Evolutionary conservation across 2,888 invertebrate genomes (phyloP).

Genomic region (Ornithoptera alexandrae): DNA sequence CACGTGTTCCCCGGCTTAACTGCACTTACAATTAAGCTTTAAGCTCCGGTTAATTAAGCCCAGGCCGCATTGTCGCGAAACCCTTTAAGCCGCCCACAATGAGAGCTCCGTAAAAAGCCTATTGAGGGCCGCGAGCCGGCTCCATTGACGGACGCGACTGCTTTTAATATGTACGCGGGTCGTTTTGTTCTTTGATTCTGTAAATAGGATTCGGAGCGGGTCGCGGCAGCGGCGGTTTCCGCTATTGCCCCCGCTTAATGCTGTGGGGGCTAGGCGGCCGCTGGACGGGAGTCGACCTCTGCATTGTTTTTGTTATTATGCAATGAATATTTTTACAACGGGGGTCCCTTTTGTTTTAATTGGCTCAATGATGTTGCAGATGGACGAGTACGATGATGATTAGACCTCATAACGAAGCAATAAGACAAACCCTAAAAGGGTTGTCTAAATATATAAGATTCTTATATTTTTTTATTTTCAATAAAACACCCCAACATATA

Average conservation of each 20-base stretch:
- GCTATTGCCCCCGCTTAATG: slow-evolving; percentile 43
- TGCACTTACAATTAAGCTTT: slow-evolving; percentile 77
- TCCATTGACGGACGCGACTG: slow-evolving; percentile 51
- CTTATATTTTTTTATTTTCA: too few species aligned
- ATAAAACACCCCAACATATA: too few species aligned
- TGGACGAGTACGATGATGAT: too few species aligned
- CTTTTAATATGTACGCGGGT: slow-evolving; percentile 47
- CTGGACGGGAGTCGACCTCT: slow-evolving; percentile 12
- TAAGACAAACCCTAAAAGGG: too few species aligned
- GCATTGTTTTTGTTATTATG: slow-evolving; percentile 3
- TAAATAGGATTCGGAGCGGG: slow-evolving; percentile 48
- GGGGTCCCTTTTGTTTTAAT: background rate
- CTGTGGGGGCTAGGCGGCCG: slow-evolving; percentile 1
- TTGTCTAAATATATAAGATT: too few species aligned
- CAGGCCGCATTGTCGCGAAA: slow-evolving; percentile 68
- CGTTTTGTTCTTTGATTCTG: slow-evolving; percentile 42
- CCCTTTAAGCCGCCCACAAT: slow-evolving; percentile 72
- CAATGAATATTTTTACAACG: slow-evolving; percentile 4
- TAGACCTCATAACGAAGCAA: too few species aligned
- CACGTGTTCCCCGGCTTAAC: slow-evolving; percentile 76
- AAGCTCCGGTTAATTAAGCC: slow-evolving; percentile 78
- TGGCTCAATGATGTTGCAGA: too few species aligned
- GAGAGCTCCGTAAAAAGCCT: slow-evolving; percentile 65
- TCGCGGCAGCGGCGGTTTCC: slow-evolving; percentile 38
- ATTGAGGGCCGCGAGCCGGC: slow-evolving; percentile 49